Percentiles rank a stretch among this genome's conserved stretches.
Evolutionary conservation across 2,888 invertebrate genomes (phyloP).

Genomic region (Gerris lacustris): DNA sequence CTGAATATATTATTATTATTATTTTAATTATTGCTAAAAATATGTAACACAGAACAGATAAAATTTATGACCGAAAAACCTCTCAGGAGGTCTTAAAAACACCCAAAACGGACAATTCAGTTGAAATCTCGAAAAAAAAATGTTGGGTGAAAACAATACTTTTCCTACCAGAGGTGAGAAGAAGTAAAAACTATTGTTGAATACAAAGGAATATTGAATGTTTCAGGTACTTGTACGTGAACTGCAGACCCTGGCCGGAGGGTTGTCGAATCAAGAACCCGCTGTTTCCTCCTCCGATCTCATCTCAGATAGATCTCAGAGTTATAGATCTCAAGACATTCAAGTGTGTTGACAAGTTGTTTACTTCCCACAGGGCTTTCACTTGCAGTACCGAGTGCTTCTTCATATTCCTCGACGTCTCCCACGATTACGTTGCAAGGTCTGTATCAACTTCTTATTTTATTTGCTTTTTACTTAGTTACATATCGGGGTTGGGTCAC

Average conservation of each 20-base stretch:
- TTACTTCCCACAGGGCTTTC: slow-evolving; percentile 66
- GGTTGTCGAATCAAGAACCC: slow-evolving; percentile 62
- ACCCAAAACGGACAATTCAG: too few species aligned
- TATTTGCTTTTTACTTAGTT: slow-evolving; percentile 14
- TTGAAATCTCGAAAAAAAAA: too few species aligned
- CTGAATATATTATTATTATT: too few species aligned
- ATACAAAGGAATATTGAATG: background rate
- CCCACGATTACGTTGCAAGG: slow-evolving; percentile 72
- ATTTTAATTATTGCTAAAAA: too few species aligned
- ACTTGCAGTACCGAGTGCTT: slow-evolving; percentile 76
- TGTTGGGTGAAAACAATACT: too few species aligned
- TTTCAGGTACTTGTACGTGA: slow-evolving; percentile 62
- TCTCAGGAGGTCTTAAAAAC: too few species aligned
- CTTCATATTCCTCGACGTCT: slow-evolving; percentile 73
- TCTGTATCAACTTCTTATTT: slow-evolving; percentile 35
- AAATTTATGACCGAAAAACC: too few species aligned
- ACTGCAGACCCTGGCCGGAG: slow-evolving; percentile 69
- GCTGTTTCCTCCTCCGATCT: slow-evolving; percentile 67
- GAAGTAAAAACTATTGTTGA: too few species aligned
- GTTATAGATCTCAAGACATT: slow-evolving; percentile 68
- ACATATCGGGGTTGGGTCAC: too few species aligned
- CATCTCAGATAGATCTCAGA: slow-evolving; percentile 75
- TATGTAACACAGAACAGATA: too few species aligned
- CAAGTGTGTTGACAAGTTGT: slow-evolving; percentile 62
- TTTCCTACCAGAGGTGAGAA: too few species aligned